Percentiles rank a stretch among this genome's conserved stretches.
These are phyloP conservation scores for Calosoma granatense DNA, from an alignment of 1,140 invertebrate species.

Conservation along the genomic window DNA sequence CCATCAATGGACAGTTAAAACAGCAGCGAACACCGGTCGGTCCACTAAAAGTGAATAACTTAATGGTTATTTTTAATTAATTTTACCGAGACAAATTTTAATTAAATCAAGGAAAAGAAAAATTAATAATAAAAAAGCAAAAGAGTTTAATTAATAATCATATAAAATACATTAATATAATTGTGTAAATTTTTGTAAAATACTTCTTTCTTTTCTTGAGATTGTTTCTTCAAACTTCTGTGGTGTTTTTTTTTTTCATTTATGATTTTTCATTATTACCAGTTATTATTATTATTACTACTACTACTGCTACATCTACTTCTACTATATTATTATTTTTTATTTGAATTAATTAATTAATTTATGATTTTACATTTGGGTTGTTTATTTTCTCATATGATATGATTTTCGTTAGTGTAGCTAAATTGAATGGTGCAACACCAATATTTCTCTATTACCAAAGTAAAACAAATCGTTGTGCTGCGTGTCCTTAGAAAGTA, in stretches of 20 bases:
- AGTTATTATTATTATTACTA: neutral
- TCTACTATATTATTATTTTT: no score
- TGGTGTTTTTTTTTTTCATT: constrained; percentile 6
- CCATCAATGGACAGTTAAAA: constrained; percentile 16
- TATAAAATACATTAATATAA: constrained; percentile 32
- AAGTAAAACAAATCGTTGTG: neutral
- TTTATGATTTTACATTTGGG: no score
- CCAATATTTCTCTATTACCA: constrained; percentile 24
- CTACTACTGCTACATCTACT: no score
- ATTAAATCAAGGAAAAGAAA: constrained; percentile 16
- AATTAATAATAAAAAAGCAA: constrained; percentile 10
- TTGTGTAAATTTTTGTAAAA: constrained; percentile 38
- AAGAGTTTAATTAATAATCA: constrained; percentile 28
- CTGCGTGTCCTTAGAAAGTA: neutral
- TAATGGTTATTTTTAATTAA: constrained; percentile 27
- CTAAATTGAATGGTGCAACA: constrained; percentile 17
- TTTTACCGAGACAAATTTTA: constrained; percentile 31
- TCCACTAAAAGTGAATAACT: constrained; percentile 28
- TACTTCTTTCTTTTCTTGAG: constrained; percentile 26
- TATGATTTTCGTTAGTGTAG: neutral
- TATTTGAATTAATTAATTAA: no score
- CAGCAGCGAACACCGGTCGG: neutral
- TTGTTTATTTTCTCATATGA: no score
- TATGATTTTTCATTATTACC: neutral
- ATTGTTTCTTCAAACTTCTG: constrained; percentile 6